phyloP scores from a whole-genome alignment of 2,888 invertebrate species.

The Alcis repandata region DNA sequence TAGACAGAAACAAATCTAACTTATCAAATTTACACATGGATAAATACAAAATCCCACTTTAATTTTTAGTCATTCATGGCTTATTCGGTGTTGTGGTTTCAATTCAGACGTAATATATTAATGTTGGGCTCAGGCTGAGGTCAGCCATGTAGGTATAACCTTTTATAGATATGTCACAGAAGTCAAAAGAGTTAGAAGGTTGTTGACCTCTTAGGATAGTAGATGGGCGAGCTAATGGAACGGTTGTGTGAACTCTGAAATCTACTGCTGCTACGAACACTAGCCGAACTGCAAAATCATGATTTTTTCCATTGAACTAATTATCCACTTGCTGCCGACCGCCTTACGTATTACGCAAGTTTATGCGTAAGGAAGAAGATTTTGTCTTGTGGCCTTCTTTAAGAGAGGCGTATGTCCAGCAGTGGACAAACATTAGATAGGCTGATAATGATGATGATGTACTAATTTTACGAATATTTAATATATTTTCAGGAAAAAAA shows the following conservation, averaged over 20 bases:
- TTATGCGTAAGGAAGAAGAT: too few species aligned
- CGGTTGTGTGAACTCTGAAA: slow-evolving; percentile 10
- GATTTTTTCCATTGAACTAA: too few species aligned
- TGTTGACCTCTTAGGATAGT: background rate
- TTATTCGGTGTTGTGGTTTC: background rate
- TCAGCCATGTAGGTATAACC: background rate
- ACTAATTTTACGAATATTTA: too few species aligned
- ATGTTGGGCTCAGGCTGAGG: background rate
- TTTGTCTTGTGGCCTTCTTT: too few species aligned
- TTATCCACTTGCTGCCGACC: too few species aligned
- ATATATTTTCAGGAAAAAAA: too few species aligned
- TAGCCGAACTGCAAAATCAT: too few species aligned
- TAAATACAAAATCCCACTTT: slow-evolving; percentile 8
- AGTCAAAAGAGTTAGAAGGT: slow-evolving; percentile 10
- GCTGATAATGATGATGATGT: too few species aligned
- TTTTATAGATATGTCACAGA: slow-evolving; percentile 4
- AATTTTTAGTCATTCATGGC: slow-evolving; percentile 1
- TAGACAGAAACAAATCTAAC: background rate
- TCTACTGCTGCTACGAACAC: too few species aligned
- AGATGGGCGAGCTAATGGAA: slow-evolving; percentile 1
- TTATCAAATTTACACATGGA: slow-evolving; percentile 6
- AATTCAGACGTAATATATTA: background rate
- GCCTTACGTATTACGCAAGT: too few species aligned
- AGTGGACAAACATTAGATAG: too few species aligned
- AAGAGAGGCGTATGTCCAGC: too few species aligned